Percentiles rank a stretch among this genome's conserved stretches.
Evolutionary conservation across 2,888 invertebrate species (phyloP).

Genomic region (Belgica antarctica): DNA sequence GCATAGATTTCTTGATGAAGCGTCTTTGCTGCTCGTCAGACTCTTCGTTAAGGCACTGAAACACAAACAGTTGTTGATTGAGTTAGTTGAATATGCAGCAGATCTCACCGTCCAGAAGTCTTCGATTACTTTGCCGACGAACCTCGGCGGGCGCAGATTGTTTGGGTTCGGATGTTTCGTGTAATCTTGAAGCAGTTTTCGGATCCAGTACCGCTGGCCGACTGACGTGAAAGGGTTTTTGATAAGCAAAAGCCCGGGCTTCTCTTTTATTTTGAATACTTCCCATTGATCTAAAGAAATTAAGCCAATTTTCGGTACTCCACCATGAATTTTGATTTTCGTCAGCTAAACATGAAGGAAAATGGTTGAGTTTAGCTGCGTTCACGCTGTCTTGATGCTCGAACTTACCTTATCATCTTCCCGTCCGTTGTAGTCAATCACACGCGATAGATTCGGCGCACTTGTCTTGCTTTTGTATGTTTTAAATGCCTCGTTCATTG

Average conservation of each 20-base stretch:
- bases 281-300: constrained; percentile 61
- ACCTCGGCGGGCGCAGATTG: constrained; percentile 49
- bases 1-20: constrained; percentile 57
- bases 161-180: constrained; percentile 64
- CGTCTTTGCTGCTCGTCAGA: constrained; percentile 57
- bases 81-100: too few species aligned
- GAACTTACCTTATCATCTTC: not conserved
- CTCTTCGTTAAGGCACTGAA: constrained; percentile 63
- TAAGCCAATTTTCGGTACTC: constrained; percentile 53
- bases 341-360: not conserved
- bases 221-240: constrained; percentile 75
- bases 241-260: constrained; percentile 76
- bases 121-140: constrained; percentile 47
- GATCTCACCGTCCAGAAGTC: constrained; percentile 34
- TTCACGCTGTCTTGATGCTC: not conserved
- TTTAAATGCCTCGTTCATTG: constrained; percentile 44
- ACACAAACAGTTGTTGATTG: not conserved
- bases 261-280: constrained; percentile 60
- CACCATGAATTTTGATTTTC: not conserved
- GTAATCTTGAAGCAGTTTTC: constrained; percentile 73
- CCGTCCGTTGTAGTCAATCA: constrained; percentile 51
- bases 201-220: constrained; percentile 82
- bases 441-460: constrained; percentile 48
- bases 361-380: not conserved
- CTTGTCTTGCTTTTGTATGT: constrained; percentile 47